Percentiles rank a stretch among this genome's conserved stretches.
Evolutionary conservation across 2,888 invertebrate species (phyloP).

Genomic region (Eristalis intricaria): DNA sequence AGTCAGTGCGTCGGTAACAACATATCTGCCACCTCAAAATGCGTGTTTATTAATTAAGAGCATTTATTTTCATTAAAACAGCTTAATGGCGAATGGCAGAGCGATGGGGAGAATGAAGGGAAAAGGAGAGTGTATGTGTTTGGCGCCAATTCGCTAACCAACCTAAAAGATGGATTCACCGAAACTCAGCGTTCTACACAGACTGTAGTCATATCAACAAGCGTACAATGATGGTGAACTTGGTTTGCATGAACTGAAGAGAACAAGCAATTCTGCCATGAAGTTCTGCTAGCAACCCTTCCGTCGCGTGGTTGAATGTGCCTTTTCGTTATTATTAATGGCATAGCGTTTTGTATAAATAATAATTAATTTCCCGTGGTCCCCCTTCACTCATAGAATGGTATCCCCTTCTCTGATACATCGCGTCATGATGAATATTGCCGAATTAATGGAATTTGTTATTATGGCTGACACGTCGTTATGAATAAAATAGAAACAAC

Average conservation of each 20-base stretch:
- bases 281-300: conserved; percentile 57
- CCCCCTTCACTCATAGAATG: conserved; percentile 2
- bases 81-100: conserved; percentile 77
- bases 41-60: conserved; percentile 82
- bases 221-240: conserved; percentile 31
- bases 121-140: conserved; percentile 27
- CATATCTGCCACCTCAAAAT: conserved; percentile 78
- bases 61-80: conserved; percentile 81
- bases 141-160: conserved; percentile 76
- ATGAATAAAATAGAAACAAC: conserved; percentile 72
- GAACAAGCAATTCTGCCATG: conserved; percentile 21
- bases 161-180: conserved; percentile 35
- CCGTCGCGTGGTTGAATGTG: conserved; percentile 55
- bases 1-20: conserved; percentile 44
- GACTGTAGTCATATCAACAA: conserved; percentile 22
- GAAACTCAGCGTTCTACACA: background rate
- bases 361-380: conserved; percentile 79
- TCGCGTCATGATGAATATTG: conserved; percentile 65
- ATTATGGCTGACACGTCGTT: conserved; percentile 74
- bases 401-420: conserved; percentile 6
- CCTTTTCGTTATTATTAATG: conserved; percentile 69
- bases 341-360: conserved; percentile 74
- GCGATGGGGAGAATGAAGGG: background rate
- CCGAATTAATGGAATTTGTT: conserved; percentile 74
- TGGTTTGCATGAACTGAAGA: conserved; percentile 40